Conservation (phyloP, 2,113 vertebrate species). For the Poecile atricapillus region DNA sequence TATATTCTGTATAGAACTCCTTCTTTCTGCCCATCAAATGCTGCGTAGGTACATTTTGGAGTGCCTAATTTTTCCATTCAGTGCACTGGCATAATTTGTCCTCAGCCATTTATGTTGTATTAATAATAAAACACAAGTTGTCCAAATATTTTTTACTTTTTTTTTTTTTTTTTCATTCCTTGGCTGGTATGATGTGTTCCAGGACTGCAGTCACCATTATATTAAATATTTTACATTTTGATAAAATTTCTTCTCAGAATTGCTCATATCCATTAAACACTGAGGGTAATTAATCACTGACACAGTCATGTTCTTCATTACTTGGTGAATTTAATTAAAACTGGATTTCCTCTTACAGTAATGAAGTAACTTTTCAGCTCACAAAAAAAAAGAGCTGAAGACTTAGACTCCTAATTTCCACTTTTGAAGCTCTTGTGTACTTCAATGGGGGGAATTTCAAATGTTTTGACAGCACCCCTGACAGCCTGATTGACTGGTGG, state of each 20-base stretch:
- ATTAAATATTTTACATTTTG: not conserved
- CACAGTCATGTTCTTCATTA: not conserved
- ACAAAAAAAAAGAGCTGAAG: not conserved
- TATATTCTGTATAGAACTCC: not conserved
- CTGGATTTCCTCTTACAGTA: not conserved
- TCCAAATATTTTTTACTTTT: not conserved
- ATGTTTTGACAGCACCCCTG: not conserved
- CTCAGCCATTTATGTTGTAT: not conserved
- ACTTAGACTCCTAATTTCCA: not conserved
- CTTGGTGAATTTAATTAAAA: not conserved
- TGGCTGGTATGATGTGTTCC: not conserved
- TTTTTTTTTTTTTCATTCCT: fast-evolving
- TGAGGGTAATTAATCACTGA: not conserved
- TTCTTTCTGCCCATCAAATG: not conserved
- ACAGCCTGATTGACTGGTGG: not conserved
- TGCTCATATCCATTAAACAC: not conserved
- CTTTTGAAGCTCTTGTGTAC: not conserved
- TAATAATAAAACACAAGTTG: not conserved
- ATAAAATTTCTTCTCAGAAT: not conserved
- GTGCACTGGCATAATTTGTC: not conserved
- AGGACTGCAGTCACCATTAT: not conserved
- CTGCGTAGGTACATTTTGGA: not conserved
- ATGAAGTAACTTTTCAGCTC: not conserved
- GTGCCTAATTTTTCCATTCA: not conserved
- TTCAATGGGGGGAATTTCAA: not conserved